phyloP scores from a whole-genome alignment of 2,113 vertebrate genomes.

The Passer domesticus region DNA sequence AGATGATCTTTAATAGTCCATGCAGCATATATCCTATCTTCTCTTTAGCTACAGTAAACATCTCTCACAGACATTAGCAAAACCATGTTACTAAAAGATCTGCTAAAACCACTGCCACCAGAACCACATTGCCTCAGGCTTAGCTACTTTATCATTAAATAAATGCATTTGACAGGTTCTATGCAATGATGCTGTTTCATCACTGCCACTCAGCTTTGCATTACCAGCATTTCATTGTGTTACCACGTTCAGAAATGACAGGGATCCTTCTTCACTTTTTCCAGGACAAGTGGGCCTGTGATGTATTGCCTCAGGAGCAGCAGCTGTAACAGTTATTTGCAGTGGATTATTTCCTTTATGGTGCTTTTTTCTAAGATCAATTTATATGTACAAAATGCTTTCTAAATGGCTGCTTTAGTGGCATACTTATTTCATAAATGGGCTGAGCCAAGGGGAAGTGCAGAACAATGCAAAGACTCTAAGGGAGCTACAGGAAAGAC shows the following conservation, averaged over 20 bases:
- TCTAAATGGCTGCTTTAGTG: conserved; percentile 14
- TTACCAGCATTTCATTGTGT: not conserved
- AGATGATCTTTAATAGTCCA: not conserved
- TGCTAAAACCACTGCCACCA: not conserved
- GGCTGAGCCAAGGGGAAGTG: not conserved
- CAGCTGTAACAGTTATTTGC: not conserved
- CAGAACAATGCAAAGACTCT: not conserved
- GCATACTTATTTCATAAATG: not conserved
- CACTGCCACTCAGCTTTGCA: not conserved
- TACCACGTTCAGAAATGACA: not conserved
- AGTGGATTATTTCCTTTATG: not conserved
- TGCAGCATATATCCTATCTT: not conserved
- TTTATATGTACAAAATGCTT: conserved; percentile 2
- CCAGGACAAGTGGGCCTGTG: not conserved
- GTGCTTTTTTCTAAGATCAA: not conserved
- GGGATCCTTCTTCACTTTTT: not conserved
- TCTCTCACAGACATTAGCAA: not conserved
- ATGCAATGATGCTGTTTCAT: not conserved
- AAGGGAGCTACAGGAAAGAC: not conserved
- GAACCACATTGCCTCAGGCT: not conserved
- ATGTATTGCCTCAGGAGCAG: not conserved
- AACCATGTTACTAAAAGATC: not conserved
- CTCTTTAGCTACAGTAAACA: conserved; percentile 18
- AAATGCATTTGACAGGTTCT: conserved; percentile 15
- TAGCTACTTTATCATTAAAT: not conserved